Percentiles rank a stretch among this genome's conserved stretches.
Evolutionary conservation across 2,113 vertebrate genomes (phyloP).

Genomic region (Megaceryle maxima): DNA sequence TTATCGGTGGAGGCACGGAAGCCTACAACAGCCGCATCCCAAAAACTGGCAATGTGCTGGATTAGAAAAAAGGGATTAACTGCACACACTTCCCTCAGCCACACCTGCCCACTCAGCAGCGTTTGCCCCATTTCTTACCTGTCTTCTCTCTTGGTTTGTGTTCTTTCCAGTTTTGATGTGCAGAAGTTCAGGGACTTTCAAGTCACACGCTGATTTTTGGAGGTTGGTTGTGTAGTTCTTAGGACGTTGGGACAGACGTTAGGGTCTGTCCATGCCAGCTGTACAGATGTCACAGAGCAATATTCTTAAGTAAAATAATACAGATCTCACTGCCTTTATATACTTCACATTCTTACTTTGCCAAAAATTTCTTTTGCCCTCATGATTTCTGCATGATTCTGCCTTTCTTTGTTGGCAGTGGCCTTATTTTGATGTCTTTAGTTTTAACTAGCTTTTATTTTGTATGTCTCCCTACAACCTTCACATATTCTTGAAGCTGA

Average conservation of each 20-base stretch:
- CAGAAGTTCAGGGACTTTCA: neutral
- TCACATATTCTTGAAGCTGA: neutral
- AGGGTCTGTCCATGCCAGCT: neutral
- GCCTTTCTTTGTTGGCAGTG: neutral
- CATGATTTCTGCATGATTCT: neutral
- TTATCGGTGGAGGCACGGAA: neutral
- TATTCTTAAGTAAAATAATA: neutral
- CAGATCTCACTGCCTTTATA: neutral
- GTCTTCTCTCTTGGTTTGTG: neutral
- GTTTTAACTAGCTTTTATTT: neutral
- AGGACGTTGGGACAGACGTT: neutral
- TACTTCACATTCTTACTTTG: neutral
- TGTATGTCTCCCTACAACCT: neutral
- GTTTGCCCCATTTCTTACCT: neutral
- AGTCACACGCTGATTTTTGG: neutral
- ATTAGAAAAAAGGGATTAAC: neutral
- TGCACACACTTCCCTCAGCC: neutral
- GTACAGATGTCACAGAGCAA: neutral
- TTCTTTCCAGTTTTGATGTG: neutral
- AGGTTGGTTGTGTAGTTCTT: accelerated
- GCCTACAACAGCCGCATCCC: neutral
- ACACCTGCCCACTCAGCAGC: neutral
- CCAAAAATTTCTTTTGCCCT: neutral
- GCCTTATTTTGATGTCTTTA: neutral
- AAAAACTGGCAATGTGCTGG: neutral